These are phyloP conservation scores for Corythornis madagascariensis DNA, from an alignment of 2,113 vertebrate genomes.

Conservation along the genomic window DNA sequence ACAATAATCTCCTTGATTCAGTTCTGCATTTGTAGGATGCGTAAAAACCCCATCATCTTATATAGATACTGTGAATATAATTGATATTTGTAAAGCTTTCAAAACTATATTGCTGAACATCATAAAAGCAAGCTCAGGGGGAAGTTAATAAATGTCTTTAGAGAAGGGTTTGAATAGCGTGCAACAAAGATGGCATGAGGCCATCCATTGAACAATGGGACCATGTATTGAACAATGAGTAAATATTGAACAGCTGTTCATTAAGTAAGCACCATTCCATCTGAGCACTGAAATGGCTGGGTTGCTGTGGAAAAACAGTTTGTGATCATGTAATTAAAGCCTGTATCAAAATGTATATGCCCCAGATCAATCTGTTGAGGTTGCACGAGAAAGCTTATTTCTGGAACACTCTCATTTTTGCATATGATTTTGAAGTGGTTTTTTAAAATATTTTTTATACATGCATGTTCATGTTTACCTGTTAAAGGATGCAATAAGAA, in stretches of 20 bases:
- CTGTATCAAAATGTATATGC: not conserved
- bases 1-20: not conserved
- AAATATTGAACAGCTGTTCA: conserved; percentile 63
- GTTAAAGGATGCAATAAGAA: not conserved
- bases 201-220: conserved; percentile 50
- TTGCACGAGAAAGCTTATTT: not conserved
- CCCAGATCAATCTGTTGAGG: not conserved
- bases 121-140: conserved; percentile 16
- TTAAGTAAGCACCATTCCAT: conserved; percentile 31
- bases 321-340: not conserved
- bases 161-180: not conserved
- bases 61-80: not conserved
- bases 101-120: not conserved
- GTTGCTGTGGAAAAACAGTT: not conserved
- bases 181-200: conserved; percentile 56
- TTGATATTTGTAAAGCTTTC: conserved; percentile 34
- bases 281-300: not conserved
- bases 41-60: not conserved
- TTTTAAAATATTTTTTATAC: not conserved
- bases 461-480: not conserved
- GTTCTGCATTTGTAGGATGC: not conserved
- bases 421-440: not conserved
- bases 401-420: not conserved
- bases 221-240: conserved; percentile 33
- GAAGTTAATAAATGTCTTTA: conserved; percentile 19